Evolutionary conservation across 1,140 invertebrate genomes (phyloP), one percentile per base, ranked within the genome.

Genomic region (Drosophila arizonae): DNA sequence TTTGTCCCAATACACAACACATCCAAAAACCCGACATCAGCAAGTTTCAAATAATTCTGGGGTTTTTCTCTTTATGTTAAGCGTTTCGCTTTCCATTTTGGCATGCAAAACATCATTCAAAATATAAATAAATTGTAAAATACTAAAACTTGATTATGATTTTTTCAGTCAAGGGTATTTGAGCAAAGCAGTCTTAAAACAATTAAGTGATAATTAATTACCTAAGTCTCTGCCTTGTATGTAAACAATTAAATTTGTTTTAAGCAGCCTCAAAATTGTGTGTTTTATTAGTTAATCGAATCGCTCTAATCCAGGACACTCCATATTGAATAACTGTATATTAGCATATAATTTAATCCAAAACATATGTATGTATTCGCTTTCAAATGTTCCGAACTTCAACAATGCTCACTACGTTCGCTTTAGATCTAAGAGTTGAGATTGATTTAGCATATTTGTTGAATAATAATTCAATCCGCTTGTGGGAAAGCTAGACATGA

Each of bases 51-150:
- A 17, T 55, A 55, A 15, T 17, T 36, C 26, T 17, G 24, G 39
- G 17, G 54, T 55, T 65, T 46, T 48, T 33, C 26, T 30, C 17
- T 56, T 56, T 21, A 13, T 39, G 36, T 33, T 28, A 30, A 24
- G 9, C 39, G 56, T 51, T 46, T 24, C 6, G 55, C 36, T 36
- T 46, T 24, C 48, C 26, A 11, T 28, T 50, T 51, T 36, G 43
- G 36, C 41, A 56, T 45, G 21, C 54, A 39, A 57, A 30, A 41
- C 39, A 51, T 33, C 58, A 46, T 43, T 36, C 4, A 48, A 36
- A 48, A 50, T n/a, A 11, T 39, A 39, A 54, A 65, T 33, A 39
- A 67, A 41, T 57, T 68, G 56, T 60, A 52, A 51, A 30, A 51
- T 67, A 67, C n/a, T 41, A 41, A 41, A 58, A 43, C 30, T 24